These are phyloP conservation scores for Alaudala cheleensis DNA, from an alignment of 2,113 vertebrate genomes.

Conservation along the genomic window DNA sequence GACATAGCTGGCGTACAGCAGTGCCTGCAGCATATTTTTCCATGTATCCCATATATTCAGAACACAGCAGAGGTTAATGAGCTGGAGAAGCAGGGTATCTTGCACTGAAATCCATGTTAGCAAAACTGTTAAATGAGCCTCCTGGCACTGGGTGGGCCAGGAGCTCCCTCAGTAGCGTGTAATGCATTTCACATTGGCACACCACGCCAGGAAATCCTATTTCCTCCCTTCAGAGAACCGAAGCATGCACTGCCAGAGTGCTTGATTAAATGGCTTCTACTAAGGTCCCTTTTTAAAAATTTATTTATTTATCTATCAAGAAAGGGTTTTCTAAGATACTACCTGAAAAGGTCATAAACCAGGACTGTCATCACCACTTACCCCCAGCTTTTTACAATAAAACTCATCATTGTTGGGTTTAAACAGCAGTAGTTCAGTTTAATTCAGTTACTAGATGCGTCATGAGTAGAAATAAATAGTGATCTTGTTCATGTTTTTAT, in stretches of 20 bases:
- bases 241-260: neutral
- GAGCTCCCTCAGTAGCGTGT: neutral
- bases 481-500: conserved; percentile 13
- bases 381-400: neutral
- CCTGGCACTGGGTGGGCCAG: neutral
- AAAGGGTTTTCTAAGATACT: neutral
- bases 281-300: neutral
- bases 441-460: neutral
- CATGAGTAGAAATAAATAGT: conserved; percentile 8
- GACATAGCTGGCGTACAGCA: neutral
- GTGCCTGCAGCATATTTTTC: neutral
- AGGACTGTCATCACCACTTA: neutral
- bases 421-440: neutral
- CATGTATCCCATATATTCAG: neutral
- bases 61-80: neutral
- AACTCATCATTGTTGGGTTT: neutral
- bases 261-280: neutral
- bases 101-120: neutral
- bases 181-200: neutral
- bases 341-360: neutral
- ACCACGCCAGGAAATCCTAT: conserved; percentile 24
- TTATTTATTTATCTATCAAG: neutral
- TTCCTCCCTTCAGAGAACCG: neutral
- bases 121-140: conserved; percentile 3
- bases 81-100: neutral